A percentile compares a stretch with the other conserved stretches of the same genome.
These are phyloP conservation scores for Crotalus helleri DNA, from an alignment of 2,113 vertebrate species.

Conservation along the genomic window DNA sequence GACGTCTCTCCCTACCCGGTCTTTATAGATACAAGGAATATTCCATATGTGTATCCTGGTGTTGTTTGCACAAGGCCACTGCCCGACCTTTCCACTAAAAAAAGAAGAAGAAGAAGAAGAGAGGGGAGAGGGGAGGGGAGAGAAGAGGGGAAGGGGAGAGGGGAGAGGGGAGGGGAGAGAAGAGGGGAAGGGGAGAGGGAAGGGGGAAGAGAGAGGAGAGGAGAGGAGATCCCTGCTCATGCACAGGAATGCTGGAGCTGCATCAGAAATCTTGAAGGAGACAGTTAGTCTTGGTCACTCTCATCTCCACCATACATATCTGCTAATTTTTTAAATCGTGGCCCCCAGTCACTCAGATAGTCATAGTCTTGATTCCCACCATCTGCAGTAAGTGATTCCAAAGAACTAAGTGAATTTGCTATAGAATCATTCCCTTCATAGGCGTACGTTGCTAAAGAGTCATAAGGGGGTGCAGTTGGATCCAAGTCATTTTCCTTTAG, in stretches of 20 bases:
- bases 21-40: background rate
- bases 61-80: background rate
- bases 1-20: background rate
- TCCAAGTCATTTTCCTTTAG: slow-evolving; percentile 77
- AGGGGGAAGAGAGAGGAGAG: background rate
- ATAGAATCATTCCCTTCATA: slow-evolving; percentile 77
- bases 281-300: slow-evolving; percentile 69
- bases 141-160: too few species aligned
- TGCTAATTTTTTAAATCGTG: slow-evolving; percentile 76
- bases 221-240: background rate
- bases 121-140: background rate
- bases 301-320: slow-evolving; percentile 79
- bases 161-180: background rate
- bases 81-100: background rate
- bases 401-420: slow-evolving; percentile 76
- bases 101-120: background rate
- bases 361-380: slow-evolving; percentile 74
- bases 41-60: background rate
- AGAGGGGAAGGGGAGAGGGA: too few species aligned
- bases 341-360: slow-evolving; percentile 79
- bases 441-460: slow-evolving; percentile 78
- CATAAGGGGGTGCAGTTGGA: slow-evolving; percentile 76
- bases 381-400: slow-evolving; percentile 72
- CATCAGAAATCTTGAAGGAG: background rate
- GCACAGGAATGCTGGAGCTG: background rate